phyloP scores from a whole-genome alignment of 2,888 invertebrate species.

The Shargacucullia verbasci region DNA sequence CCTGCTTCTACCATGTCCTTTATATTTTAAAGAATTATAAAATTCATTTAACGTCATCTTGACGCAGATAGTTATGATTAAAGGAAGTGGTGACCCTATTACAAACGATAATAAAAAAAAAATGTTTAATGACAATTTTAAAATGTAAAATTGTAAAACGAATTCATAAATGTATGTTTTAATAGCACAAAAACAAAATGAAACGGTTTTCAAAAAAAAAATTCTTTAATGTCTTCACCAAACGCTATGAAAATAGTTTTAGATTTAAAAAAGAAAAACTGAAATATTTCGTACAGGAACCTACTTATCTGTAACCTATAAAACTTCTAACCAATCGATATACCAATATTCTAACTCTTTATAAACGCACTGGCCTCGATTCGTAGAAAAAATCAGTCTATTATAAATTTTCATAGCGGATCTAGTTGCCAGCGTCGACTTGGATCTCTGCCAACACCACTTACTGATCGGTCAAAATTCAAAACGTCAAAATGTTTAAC shows the following conservation, averaged over 20 bases:
- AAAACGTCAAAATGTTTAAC: constrained; percentile 43
- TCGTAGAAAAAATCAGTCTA: constrained; percentile 53
- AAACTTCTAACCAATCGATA: constrained; percentile 16
- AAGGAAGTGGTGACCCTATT: background rate
- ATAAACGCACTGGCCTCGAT: constrained; percentile 58
- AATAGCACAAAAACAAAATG: too few species aligned
- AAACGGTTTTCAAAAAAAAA: too few species aligned
- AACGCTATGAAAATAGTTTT: too few species aligned
- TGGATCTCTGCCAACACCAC: constrained; percentile 63
- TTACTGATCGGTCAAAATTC: constrained; percentile 45
- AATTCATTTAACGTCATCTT: too few species aligned
- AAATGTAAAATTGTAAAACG: too few species aligned
- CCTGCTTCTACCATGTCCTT: too few species aligned
- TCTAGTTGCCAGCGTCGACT: constrained; percentile 39
- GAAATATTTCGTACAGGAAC: background rate
- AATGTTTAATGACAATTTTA: too few species aligned
- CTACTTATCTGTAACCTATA: background rate
- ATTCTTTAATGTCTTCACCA: too few species aligned
- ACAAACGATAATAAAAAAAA: background rate
- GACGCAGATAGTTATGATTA: too few species aligned
- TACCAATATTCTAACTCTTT: constrained; percentile 28
- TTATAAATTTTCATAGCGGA: constrained; percentile 61
- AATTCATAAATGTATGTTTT: too few species aligned
- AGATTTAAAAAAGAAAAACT: too few species aligned
- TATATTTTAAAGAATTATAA: too few species aligned